Base-by-base conservation (phyloP, 2,888 invertebrate species). In the Litoditis marina region DNA sequence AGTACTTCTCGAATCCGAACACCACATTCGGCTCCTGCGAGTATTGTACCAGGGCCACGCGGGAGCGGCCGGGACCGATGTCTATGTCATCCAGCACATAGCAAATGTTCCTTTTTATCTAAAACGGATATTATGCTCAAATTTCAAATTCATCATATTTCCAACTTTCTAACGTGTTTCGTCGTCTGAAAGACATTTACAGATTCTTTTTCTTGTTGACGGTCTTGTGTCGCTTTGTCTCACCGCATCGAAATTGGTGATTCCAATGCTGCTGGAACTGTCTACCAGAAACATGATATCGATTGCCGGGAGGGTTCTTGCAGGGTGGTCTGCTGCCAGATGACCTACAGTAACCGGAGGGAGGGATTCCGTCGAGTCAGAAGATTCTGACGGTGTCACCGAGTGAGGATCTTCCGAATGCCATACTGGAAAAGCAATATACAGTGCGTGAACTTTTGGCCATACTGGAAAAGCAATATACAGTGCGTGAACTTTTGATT, bases 1-100 rank as follows among this genome's bases (percentile, higher is more conserved):
- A 80, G 60, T 73, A 81, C 50, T 71, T 71, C 52, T 81, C 79
- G 55, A 80, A 81, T 13, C 74, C 74, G 51, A 81, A 81, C 28
- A 76, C 78, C 8, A 81, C 77, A n/a, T 63, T 65, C 0, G 81
- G 78, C 39, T 81, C 77, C 30, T 68, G 70, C 1, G 78, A 69
- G 60, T 78, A 81, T 51, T 76, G 74, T 11, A 79, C 64, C 50
- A 73, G 50, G 2, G 77, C 66, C 0, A 79, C 70, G 51, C 80
- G 42, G 7, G 79, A 78, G 22, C 79, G 61, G 30, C 79, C 79
- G 0, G 78, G 76, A 0, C 73, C 71, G 22, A 81, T 76, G 51
- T 81, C 79, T 4, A 81, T 71, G 49, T 78, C 74, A 36, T 77
- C 71, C 19, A 76, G 52, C 6, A 79, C 60, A 19, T 67, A 54